Base-by-base conservation (phyloP, 2,888 invertebrate genomes). In the Hyposoter didymator region DNA sequence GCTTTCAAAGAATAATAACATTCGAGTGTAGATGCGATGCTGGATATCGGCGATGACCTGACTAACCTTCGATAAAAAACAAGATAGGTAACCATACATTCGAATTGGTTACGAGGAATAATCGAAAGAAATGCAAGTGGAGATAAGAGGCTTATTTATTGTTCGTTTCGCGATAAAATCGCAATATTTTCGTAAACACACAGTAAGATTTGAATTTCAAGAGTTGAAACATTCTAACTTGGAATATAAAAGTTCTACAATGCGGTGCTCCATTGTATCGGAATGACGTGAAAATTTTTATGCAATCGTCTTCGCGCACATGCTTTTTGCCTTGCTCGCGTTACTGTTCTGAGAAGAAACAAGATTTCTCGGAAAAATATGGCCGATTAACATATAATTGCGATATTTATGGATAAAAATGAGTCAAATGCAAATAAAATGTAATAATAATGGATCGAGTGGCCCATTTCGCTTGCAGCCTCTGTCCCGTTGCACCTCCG, bases 401-500 rank as follows among this genome's bases (percentile, higher is more conserved):
- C 14, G 28, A 59, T 14, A 59, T 59, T 6, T 4, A 59, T 59
- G 59, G 14, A 28, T 4, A 14, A 14, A 59, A 28, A 59, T 28
- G 14, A 1, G 28, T 59, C 28, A 14, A 66, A 39, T 49, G 28
- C 17, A 32, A 39, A 66, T 17, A 66, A 39, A 32, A 49, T 12
- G 39, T 28, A 66, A 49, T 19, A 49, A 64, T 47, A 22, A 43
- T 45, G 43, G 6, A 35, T 32, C 49, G 49, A 22, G 19, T 55
- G 22, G 22, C n/a, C 28, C 49, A 64, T 75, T n/a, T 43, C 64
- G 47, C 43, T 79, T 72, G 35, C 59, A 64, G 19, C 62, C 70
- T 35, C 43, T 35, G 19, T 17, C 7, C 22, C 43, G 43, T 19
- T 32, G 22, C 10, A 19, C 4, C 17, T 8, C 19, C 35, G 22